A percentile compares a stretch with the other conserved stretches of the same genome.
phyloP scores from a whole-genome alignment of 1,140 invertebrate species.

The Helicorthomorpha holstii region DNA sequence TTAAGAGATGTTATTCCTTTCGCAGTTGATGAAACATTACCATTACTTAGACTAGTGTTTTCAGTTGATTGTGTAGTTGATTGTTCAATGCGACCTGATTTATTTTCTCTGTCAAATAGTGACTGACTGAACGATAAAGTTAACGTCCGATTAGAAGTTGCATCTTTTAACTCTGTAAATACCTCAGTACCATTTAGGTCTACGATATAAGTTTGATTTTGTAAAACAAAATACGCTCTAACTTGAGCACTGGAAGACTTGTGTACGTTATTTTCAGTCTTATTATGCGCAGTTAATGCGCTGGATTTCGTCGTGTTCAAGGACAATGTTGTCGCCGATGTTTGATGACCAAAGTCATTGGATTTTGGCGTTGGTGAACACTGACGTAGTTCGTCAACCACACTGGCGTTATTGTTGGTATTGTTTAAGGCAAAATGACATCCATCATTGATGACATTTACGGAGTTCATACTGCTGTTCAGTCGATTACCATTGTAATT shows the following conservation, averaged over 20 bases:
- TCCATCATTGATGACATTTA: not conserved
- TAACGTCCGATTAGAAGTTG: not conserved
- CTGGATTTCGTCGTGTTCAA: too few species aligned
- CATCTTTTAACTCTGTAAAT: not conserved
- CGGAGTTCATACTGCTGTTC: not conserved
- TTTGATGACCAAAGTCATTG: not conserved
- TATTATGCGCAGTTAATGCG: too few species aligned
- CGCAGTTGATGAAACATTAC: not conserved
- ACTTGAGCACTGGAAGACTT: too few species aligned
- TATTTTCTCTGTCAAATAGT: not conserved
- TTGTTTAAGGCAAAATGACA: not conserved
- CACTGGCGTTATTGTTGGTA: not conserved
- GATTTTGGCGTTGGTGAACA: not conserved
- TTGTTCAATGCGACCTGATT: not conserved
- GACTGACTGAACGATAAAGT: not conserved
- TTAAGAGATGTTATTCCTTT: not conserved
- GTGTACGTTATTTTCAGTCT: too few species aligned
- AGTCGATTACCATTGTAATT: too few species aligned
- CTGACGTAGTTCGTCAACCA: not conserved
- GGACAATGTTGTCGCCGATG: not conserved
- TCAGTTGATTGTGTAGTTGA: not conserved
- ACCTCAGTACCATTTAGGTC: not conserved
- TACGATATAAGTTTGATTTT: too few species aligned
- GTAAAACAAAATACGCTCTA: too few species aligned
- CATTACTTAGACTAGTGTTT: not conserved